Evolutionary conservation across 2,797 vertebrate genomes (phyloP).

Genomic region (Chromobotia macracanthus): DNA sequence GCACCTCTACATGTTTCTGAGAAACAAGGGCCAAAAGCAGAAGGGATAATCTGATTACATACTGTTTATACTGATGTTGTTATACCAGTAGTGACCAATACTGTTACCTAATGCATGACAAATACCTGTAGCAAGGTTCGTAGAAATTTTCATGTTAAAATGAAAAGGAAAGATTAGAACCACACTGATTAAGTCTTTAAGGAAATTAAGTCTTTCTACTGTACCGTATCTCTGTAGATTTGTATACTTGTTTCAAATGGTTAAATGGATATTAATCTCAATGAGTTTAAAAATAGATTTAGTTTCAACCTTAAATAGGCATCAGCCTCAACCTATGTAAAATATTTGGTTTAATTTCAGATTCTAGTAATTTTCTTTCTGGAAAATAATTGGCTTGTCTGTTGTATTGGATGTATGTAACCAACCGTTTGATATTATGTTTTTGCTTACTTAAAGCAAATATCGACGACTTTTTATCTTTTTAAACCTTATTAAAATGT

Average conservation of each 20-base stretch:
- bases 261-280: too few relatives aligned
- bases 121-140: neutral
- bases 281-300: too few relatives aligned
- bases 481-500: too few relatives aligned
- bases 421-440: too few relatives aligned
- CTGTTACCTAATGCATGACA: constrained; percentile 6
- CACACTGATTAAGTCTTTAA: neutral
- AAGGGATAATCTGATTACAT: constrained; percentile 46
- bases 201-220: neutral
- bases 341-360: neutral
- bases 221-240: too few relatives aligned
- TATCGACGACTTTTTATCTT: too few relatives aligned
- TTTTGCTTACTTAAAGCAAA: too few relatives aligned
- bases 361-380: neutral
- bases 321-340: neutral
- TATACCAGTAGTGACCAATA: constrained; percentile 1
- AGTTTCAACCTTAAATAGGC: too few relatives aligned
- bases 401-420: too few relatives aligned
- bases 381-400: neutral
- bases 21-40: constrained; percentile 23
- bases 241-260: too few relatives aligned
- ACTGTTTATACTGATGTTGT: constrained; percentile 10
- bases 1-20: constrained; percentile 30
- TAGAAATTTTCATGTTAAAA: neutral
- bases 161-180: neutral